These are phyloP conservation scores for Hydrotaea cyrtoneurina DNA, from an alignment of 2,888 invertebrate species.

Conservation along the genomic window DNA sequence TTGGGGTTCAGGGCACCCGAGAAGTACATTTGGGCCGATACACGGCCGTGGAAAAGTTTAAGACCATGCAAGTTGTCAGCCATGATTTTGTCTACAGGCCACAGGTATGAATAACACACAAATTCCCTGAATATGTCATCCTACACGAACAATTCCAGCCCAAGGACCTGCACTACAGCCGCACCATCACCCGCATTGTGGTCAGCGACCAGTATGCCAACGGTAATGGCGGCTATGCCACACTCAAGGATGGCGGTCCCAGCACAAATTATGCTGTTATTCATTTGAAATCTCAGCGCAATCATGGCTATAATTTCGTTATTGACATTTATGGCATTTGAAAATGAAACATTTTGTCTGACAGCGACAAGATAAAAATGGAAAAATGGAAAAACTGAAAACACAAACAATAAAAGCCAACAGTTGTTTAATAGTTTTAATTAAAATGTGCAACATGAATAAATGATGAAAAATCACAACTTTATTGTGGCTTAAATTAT, in stretches of 20 bases:
- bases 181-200: conserved; percentile 69
- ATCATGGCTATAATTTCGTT: conserved; percentile 80
- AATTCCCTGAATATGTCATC: background rate
- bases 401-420: conserved; percentile 17
- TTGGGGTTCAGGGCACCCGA: conserved; percentile 68
- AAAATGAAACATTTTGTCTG: background rate
- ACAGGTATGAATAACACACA: conserved; percentile 55
- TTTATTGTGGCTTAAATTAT: background rate
- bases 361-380: background rate
- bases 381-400: too few species aligned
- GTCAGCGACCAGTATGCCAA: conserved; percentile 69
- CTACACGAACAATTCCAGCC: conserved; percentile 47
- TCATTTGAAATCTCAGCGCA: conserved; percentile 78
- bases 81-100: conserved; percentile 67
- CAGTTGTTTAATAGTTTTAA: conserved; percentile 12
- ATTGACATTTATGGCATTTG: conserved; percentile 78
- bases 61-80: conserved; percentile 67
- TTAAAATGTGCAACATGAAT: background rate
- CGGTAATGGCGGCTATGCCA: conserved; percentile 69
- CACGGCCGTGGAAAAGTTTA: conserved; percentile 65
- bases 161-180: conserved; percentile 51
- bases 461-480: background rate
- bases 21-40: conserved; percentile 69
- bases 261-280: conserved; percentile 68
- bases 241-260: conserved; percentile 69